A percentile compares a stretch with the other conserved stretches of the same genome.
Conservation (phyloP, 2,888 invertebrate genomes). For the Choristoneura rosaceana region DNA sequence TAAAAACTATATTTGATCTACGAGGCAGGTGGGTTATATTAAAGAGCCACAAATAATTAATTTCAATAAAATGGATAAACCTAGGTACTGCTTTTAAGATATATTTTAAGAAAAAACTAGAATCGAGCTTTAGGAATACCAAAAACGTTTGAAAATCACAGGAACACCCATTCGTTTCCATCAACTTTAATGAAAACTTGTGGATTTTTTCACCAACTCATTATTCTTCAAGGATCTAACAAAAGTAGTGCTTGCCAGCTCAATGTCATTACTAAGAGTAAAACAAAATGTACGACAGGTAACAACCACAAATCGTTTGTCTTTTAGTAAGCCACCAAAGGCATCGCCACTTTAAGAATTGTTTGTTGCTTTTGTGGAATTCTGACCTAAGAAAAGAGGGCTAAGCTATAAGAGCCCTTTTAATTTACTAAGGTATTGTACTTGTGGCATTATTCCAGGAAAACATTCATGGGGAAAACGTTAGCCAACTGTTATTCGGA, state of each 20-base stretch:
- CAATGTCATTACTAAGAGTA: neutral
- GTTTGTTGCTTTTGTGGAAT: neutral
- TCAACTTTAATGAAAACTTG: slow-evolving; percentile 10
- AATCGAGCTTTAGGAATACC: neutral
- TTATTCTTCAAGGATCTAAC: slow-evolving; percentile 5
- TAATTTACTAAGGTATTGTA: neutral
- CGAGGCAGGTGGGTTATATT: too few relatives aligned
- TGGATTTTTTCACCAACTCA: slow-evolving; percentile 5
- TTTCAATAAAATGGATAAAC: too few relatives aligned
- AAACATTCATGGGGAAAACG: neutral
- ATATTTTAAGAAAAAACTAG: too few relatives aligned
- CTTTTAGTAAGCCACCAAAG: slow-evolving; percentile 15
- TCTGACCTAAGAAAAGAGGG: neutral
- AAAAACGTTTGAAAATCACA: slow-evolving; percentile 1
- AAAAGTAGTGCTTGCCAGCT: slow-evolving; percentile 2
- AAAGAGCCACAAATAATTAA: too few relatives aligned
- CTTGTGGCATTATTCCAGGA: neutral
- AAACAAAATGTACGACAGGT: slow-evolving; percentile 13
- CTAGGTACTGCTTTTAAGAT: too few relatives aligned
- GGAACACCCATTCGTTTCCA: slow-evolving; percentile 8
- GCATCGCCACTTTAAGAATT: neutral
- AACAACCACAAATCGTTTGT: slow-evolving; percentile 14
- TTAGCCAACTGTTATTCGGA: neutral
- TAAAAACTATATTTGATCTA: too few relatives aligned
- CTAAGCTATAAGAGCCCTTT: slow-evolving; percentile 1